These are phyloP conservation scores for Heliconius sara DNA, from an alignment of 2,888 invertebrate species.

Conservation along the genomic window DNA sequence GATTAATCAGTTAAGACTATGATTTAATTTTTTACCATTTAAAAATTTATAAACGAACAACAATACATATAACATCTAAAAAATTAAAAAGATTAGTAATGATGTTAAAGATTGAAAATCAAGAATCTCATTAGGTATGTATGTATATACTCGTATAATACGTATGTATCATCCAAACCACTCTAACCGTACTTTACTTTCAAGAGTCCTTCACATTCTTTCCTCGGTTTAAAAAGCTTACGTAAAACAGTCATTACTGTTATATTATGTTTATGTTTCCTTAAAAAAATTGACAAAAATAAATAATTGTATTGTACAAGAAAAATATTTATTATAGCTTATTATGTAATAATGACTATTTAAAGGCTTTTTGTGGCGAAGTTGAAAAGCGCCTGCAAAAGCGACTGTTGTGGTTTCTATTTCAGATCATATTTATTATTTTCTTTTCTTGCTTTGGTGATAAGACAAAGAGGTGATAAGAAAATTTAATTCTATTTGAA, in stretches of 20 bases:
- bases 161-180: not conserved
- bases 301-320: not conserved
- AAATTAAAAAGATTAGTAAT: too few species aligned
- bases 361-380: too few species aligned
- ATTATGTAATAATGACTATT: not conserved
- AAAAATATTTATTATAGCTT: not conserved
- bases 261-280: not conserved
- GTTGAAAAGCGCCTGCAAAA: too few species aligned
- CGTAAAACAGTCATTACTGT: not conserved
- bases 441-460: too few species aligned
- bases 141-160: not conserved
- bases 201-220: constrained; percentile 17
- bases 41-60: not conserved
- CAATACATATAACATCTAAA: too few species aligned
- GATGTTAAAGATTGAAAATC: not conserved
- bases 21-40: not conserved
- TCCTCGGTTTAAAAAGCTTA: constrained; percentile 18
- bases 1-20: too few species aligned
- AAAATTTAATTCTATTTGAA: too few species aligned
- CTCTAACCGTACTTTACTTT: constrained; percentile 1
- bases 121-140: not conserved
- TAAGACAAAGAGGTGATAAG: too few species aligned
- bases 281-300: constrained; percentile 6
- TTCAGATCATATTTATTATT: too few species aligned
- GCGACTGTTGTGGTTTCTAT: too few species aligned